A percentile compares a stretch with the other conserved stretches of the same genome.
Evolutionary conservation across 2,888 invertebrate species (phyloP).

Genomic region (Agriopis aurantiaria): DNA sequence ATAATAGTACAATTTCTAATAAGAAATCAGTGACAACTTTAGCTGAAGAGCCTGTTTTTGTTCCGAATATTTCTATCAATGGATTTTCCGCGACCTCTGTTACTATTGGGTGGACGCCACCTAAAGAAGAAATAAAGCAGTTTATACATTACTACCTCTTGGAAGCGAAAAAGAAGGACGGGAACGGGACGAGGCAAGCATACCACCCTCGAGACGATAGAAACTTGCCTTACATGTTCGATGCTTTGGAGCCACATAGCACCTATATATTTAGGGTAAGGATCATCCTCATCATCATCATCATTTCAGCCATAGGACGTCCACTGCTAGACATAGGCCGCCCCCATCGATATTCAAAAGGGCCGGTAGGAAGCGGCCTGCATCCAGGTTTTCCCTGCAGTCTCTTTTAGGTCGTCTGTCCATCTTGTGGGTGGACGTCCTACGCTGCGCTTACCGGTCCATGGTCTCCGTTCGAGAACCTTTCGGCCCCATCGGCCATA

Average conservation of each 20-base stretch:
- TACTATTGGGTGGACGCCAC: conserved; percentile 92
- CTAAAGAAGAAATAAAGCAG: conserved; percentile 88
- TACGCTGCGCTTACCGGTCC: no score
- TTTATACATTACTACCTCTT: conserved; percentile 92
- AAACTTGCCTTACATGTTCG: conserved; percentile 92
- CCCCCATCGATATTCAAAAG: no score
- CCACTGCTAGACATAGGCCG: no score
- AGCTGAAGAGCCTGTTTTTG: conserved; percentile 90
- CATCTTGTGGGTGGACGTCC: no score
- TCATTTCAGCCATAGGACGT: no score
- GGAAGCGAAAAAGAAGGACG: conserved; percentile 86
- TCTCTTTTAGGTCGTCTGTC: no score
- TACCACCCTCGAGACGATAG: conserved; percentile 88
- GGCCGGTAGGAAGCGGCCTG: no score
- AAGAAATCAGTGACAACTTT: conserved; percentile 87
- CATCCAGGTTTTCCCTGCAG: no score
- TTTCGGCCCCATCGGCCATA: no score
- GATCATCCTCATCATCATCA: neutral
- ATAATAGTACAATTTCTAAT: conserved; percentile 86
- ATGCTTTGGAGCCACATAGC: conserved; percentile 91
- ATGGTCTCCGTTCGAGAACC: no score
- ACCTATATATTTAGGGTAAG: conserved; percentile 92
- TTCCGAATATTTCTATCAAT: conserved; percentile 92
- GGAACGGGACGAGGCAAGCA: conserved; percentile 85
- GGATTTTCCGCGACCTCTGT: conserved; percentile 90